Evolutionary conservation across 2,797 vertebrate species (phyloP), one percentile per base, ranked within the genome.

Genomic region (Morus bassanus): DNA sequence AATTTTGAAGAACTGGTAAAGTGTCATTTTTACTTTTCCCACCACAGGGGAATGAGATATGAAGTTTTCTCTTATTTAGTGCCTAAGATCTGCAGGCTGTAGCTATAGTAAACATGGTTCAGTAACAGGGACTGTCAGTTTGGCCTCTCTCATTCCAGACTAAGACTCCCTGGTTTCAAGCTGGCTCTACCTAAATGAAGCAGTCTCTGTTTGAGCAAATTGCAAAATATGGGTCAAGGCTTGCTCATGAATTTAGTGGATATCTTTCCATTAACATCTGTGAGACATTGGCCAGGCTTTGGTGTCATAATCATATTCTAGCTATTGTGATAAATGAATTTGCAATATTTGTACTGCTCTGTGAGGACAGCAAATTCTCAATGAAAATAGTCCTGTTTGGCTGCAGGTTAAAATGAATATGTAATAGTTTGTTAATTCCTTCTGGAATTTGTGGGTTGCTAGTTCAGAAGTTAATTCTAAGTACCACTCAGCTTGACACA

Each of bases 401-500:
- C 78, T 93, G 48, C 56, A 74, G 89, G 77, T 94, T 93, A 87
- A 83, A 95, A 88, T 89, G 37, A 73, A 75, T 91, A 61, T 45
- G 50, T 65, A 79, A 63, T 28, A 79, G 39, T 35, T 35, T 89
- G 80, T 68, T 94, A 93, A 93, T 93, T 93, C 82, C 68, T 56
- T 18, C 87, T 93, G 79, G 54, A 79, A 30, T 93, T 82, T 75
- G 46, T 3, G 6, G 86, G 77, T 89, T 92, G 69, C 72, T 88
- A 17, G 85, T 88, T 97, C 81, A 91, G 85, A 89, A 95, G 91
- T 93, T 91, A 95, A 88, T 75, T 94, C 89, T 76, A 60, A 91
- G 69, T 57, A 77, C n/a, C 46, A 18, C 68, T 82, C 43, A 60
- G 67, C 70, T 87, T 92, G 91, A 91, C 85, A 70, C 24, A 43